These are phyloP conservation scores for Rallus crepitans DNA, from an alignment of 2,797 vertebrate genomes.

Conservation along the genomic window DNA sequence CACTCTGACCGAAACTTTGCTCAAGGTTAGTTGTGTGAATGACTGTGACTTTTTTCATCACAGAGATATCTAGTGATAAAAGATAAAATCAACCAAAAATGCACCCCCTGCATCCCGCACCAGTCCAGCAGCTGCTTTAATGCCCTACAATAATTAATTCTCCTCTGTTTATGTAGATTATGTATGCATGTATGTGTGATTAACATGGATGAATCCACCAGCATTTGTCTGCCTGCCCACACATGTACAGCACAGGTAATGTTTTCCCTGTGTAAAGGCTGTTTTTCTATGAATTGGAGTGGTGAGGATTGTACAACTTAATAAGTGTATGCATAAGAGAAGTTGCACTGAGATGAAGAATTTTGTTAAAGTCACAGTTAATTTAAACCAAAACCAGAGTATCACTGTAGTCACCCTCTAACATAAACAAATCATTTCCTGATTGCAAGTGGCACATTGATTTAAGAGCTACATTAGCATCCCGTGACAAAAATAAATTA, in stretches of 20 bases:
- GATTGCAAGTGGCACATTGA: background rate
- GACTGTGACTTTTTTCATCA: background rate
- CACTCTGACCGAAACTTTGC: background rate
- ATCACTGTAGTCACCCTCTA: background rate
- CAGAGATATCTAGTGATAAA: background rate
- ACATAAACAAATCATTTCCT: background rate
- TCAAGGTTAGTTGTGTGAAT: background rate
- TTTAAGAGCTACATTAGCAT: background rate
- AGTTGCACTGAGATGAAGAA: background rate
- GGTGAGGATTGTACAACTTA: background rate
- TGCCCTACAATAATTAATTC: background rate
- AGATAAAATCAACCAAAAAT: background rate
- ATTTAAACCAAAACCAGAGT: background rate
- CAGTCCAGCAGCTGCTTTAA: background rate
- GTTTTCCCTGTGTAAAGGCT: background rate
- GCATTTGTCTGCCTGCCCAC: background rate
- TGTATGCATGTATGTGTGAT: background rate
- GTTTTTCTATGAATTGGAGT: background rate
- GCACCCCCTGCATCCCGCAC: fast-evolving
- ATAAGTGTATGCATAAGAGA: background rate
- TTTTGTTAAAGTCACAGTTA: background rate
- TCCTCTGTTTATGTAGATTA: background rate
- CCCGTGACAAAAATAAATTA: background rate
- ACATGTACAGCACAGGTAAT: fast-evolving
- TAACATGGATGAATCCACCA: background rate